Evolutionary conservation across 2,113 vertebrate genomes (phyloP).

Genomic region (Apistogramma diplotaenia): DNA sequence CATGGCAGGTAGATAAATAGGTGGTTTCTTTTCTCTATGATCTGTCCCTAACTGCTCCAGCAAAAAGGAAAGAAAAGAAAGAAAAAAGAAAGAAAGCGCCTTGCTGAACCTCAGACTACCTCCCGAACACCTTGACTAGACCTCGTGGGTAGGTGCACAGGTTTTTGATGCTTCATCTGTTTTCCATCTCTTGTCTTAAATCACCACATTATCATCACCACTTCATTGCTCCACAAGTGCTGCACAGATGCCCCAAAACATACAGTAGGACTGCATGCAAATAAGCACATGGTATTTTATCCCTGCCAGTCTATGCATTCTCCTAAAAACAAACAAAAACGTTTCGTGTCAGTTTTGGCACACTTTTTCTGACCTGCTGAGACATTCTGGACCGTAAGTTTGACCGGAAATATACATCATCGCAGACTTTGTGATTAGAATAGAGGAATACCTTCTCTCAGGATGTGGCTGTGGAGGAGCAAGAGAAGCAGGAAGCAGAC

Average conservation of each 20-base stretch:
- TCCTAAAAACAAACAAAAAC: not conserved
- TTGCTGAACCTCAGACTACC: not conserved
- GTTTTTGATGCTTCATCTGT: not conserved
- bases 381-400: not conserved
- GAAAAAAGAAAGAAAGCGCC: not conserved
- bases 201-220: not conserved
- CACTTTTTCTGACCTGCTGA: constrained; percentile 8
- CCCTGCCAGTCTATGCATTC: not conserved
- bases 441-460: constrained; percentile 81
- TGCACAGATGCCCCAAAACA: not conserved
- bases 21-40: not conserved
- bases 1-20: not conserved
- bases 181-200: not conserved
- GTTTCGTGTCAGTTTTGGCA: not conserved
- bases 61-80: not conserved
- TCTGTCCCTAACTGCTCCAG: not conserved
- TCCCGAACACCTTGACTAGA: not conserved
- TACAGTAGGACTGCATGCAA: not conserved
- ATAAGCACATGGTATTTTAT: not conserved
- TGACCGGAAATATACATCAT: not conserved
- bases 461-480: constrained; percentile 85
- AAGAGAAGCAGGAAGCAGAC: constrained; percentile 87
- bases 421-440: not conserved
- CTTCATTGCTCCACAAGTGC: not conserved
- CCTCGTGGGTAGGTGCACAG: too few relatives aligned